phyloP scores from a whole-genome alignment of 2,888 invertebrate genomes.

The Hydraecia micacea region DNA sequence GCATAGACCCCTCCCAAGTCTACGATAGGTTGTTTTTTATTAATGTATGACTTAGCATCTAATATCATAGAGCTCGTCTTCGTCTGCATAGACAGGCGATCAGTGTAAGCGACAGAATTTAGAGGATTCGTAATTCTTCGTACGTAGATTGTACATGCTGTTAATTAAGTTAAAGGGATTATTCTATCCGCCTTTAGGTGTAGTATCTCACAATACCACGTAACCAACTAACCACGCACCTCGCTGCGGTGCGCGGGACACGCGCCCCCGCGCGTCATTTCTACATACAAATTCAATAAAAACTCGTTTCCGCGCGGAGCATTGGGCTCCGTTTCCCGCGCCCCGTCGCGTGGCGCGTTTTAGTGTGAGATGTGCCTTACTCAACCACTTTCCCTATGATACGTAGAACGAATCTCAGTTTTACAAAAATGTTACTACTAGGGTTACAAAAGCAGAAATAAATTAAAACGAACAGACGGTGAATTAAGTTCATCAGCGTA shows the following conservation, averaged over 20 bases:
- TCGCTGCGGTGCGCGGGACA: background rate
- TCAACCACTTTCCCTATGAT: background rate
- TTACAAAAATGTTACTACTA: background rate
- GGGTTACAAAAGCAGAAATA: background rate
- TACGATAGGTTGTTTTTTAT: background rate
- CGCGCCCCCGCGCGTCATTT: background rate
- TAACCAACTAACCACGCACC: background rate
- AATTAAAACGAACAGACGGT: slow-evolving; percentile 25
- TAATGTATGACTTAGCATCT: background rate
- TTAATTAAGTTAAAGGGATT: background rate
- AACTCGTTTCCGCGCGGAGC: background rate
- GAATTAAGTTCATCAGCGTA: slow-evolving; percentile 29
- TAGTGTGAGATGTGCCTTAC: background rate
- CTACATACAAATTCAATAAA: background rate
- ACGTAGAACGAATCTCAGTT: background rate
- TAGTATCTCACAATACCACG: too few relatives aligned
- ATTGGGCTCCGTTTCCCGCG: background rate
- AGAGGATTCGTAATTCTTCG: too few relatives aligned
- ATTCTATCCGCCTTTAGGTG: background rate
- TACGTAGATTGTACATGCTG: background rate
- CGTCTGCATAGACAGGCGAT: background rate
- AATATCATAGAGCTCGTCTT: background rate
- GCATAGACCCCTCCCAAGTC: background rate
- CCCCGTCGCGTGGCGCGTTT: background rate
- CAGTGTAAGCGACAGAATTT: background rate